These are phyloP conservation scores for Hassar affinis DNA, from an alignment of 2,113 vertebrate genomes.

Conservation along the genomic window DNA sequence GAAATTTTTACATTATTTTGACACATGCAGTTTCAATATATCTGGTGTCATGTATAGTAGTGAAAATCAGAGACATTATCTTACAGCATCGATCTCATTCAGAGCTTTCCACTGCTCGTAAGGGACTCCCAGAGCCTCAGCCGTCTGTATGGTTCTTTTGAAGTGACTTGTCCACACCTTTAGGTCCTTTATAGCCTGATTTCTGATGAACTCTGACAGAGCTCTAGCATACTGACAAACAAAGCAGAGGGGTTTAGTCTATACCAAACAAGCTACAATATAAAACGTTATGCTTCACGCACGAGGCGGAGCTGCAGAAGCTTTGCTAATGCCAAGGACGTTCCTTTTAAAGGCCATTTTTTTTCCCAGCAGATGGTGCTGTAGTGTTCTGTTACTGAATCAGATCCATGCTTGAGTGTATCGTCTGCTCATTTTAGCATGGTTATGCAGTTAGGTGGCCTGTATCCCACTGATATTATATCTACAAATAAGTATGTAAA, in stretches of 20 bases:
- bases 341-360: too few relatives aligned
- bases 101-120: conserved; percentile 94
- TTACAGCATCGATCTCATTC: conserved; percentile 89
- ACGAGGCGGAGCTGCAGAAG: not conserved
- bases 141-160: conserved; percentile 86
- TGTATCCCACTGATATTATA: not conserved
- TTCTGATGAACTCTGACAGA: conserved; percentile 76
- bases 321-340: not conserved
- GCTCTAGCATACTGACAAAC: conserved; percentile 76
- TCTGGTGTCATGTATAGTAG: not conserved
- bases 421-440: not conserved
- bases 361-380: conserved; percentile 8
- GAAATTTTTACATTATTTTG: not conserved
- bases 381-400: not conserved
- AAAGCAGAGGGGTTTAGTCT: not conserved
- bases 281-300: not conserved
- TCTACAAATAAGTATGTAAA: not conserved
- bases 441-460: not conserved
- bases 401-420: not conserved
- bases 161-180: conserved; percentile 93
- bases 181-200: conserved; percentile 78
- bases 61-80: conserved; percentile 41
- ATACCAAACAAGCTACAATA: not conserved
- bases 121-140: conserved; percentile 77
- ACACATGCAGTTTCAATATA: not conserved